Evolutionary conservation across 2,797 vertebrate species (phyloP), one percentile per base, ranked within the genome.

Genomic region (Diceros bicornis): DNA sequence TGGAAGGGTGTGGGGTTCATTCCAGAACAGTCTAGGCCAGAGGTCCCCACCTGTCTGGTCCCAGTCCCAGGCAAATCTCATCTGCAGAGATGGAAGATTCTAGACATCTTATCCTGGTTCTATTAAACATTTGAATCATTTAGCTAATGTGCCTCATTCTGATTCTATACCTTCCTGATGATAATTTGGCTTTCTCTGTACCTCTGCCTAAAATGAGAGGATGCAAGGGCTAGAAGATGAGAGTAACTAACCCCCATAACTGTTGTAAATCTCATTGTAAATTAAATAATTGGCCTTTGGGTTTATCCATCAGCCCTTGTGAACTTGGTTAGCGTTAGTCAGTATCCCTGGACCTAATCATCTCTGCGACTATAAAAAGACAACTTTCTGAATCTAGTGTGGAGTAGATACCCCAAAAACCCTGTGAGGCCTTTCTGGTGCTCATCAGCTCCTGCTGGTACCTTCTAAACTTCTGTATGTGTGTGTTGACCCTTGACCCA

Each of bases 261-360:
- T 68, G 12, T 81, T 86, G 23, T 52, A 97, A 92, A 78, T 52
- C 68, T 78, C 41, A 68, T 16, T 50, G 18, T 71, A 95, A 95
- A 94, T 68, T 44, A 89, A 85, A n/a, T 82, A 82, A 29, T 89
- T 90, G 37, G 25, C 41, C 9, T 47, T 44, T 66, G 47, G 59
- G 29, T 95, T 93, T 75, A 37, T 55, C 32, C 20, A 27, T 55
- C 21, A 77, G 32, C 55, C 44, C 20, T 68, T 17, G 41, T 84
- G 44, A 77, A 84, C 68, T 68, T 66, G 37, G n/a, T 91, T 52
- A 44, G 32, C 27, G 25, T 93, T 81, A 44, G 44, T 79, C 71
- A 71, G 32, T 32, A 66, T 62, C 69, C 20, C 32, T 44, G 27
- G 27, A 64, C 50, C 25, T 79, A 69, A 62, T 68, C 61, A 75